phyloP scores from a whole-genome alignment of 2,888 invertebrate species.

The Congeria kusceri region DNA sequence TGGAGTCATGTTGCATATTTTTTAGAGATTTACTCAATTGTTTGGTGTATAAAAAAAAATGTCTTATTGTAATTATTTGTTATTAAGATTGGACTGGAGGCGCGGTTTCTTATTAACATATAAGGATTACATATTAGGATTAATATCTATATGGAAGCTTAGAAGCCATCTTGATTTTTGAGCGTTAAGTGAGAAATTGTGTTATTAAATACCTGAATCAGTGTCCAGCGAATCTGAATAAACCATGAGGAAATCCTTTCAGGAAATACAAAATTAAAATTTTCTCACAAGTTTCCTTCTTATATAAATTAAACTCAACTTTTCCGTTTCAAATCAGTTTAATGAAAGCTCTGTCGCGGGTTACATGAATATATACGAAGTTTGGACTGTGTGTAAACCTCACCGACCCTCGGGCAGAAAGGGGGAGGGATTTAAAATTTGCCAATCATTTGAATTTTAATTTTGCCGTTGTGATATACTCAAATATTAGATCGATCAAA shows the following conservation, averaged over 20 bases:
- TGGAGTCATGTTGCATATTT: no score
- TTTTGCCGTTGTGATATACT: conserved; percentile 34
- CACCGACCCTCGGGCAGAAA: conserved; percentile 40
- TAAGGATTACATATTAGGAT: background rate
- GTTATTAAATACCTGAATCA: conserved; percentile 50
- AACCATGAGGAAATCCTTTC: conserved; percentile 57
- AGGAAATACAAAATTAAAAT: conserved; percentile 54
- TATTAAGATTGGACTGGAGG: no score
- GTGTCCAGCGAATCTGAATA: conserved; percentile 43
- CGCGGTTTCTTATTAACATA: no score
- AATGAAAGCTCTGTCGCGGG: conserved; percentile 33
- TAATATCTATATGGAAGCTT: background rate
- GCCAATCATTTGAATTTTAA: conserved; percentile 48
- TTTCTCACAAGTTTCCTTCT: conserved; percentile 42
- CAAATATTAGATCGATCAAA: conserved; percentile 56
- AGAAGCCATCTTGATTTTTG: conserved; percentile 7
- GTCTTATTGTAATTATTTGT: no score
- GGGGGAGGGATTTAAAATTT: conserved; percentile 37
- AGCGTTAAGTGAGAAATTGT: conserved; percentile 15
- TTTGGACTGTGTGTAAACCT: conserved; percentile 15
- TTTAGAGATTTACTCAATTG: no score
- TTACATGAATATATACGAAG: conserved; percentile 47
- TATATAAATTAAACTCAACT: conserved; percentile 17
- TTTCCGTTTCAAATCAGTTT: conserved; percentile 53
- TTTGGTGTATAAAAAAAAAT: background rate